These are phyloP conservation scores for Idaea dimidiata DNA, from an alignment of 2,888 invertebrate genomes.

Conservation along the genomic window DNA sequence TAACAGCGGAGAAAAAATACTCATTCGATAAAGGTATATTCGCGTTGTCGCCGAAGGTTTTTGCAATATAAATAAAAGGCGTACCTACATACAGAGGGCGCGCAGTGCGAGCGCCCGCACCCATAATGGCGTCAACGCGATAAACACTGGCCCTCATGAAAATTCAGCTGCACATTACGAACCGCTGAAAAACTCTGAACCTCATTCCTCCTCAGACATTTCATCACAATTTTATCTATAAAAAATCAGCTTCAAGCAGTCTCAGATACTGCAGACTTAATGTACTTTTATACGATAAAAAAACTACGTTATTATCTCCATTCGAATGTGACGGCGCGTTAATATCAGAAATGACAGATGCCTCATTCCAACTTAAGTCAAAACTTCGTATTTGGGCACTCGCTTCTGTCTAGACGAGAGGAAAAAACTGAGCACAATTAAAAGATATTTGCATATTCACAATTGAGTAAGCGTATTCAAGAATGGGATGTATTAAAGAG, in stretches of 20 bases:
- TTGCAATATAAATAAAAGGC: slow-evolving; percentile 66
- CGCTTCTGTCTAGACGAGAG: slow-evolving; percentile 39
- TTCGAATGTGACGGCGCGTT: slow-evolving; percentile 59
- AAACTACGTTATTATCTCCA: slow-evolving; percentile 54
- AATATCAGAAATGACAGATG: slow-evolving; percentile 77
- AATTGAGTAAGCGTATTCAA: slow-evolving; percentile 52
- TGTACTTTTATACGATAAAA: slow-evolving; percentile 49
- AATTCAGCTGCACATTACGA: slow-evolving; percentile 65
- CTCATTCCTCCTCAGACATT: slow-evolving; percentile 55
- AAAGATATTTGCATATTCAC: slow-evolving; percentile 72
- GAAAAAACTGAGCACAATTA: slow-evolving; percentile 63
- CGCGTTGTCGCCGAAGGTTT: slow-evolving; percentile 63
- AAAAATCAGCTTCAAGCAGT: slow-evolving; percentile 50
- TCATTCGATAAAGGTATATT: slow-evolving; percentile 71
- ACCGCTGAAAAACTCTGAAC: slow-evolving; percentile 52
- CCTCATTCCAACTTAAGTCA: slow-evolving; percentile 54
- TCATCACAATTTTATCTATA: slow-evolving; percentile 51
- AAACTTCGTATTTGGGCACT: slow-evolving; percentile 39
- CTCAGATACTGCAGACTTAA: slow-evolving; percentile 28
- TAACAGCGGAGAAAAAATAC: slow-evolving; percentile 72
- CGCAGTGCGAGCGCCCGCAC: slow-evolving; percentile 30
- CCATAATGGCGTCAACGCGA: slow-evolving; percentile 63
- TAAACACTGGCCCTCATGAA: slow-evolving; percentile 73
- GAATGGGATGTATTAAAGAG: slow-evolving; percentile 54
- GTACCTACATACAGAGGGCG: slow-evolving; percentile 32